These are phyloP conservation scores for Pipra filicauda DNA, from an alignment of 2,113 vertebrate species.

Conservation along the genomic window DNA sequence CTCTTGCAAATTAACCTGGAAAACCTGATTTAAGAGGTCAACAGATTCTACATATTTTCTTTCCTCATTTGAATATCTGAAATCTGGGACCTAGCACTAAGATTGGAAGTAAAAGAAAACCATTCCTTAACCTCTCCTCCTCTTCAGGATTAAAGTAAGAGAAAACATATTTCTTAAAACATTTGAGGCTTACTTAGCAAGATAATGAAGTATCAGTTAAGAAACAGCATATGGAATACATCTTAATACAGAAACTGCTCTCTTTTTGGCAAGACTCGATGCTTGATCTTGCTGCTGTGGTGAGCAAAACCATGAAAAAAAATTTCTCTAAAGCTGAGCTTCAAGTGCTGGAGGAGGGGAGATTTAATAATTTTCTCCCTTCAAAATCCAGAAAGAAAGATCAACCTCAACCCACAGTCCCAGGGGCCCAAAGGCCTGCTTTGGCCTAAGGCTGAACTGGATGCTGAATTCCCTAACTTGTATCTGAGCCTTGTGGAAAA, in stretches of 20 bases:
- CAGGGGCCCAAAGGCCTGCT: background rate
- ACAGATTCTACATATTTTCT: background rate
- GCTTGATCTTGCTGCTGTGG: background rate
- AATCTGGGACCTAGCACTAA: background rate
- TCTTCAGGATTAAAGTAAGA: background rate
- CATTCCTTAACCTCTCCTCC: background rate
- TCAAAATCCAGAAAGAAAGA: background rate
- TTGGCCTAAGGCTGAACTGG: background rate
- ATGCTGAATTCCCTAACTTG: background rate
- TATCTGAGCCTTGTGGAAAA: background rate
- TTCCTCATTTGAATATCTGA: background rate
- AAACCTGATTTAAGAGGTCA: background rate
- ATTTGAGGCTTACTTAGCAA: background rate
- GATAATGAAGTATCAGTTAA: background rate
- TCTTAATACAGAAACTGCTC: background rate
- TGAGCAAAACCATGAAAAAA: background rate
- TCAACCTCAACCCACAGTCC: background rate
- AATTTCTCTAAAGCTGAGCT: background rate
- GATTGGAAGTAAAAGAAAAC: background rate
- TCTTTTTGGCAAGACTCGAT: rapidly evolving
- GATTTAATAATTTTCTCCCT: background rate
- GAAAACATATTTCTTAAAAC: background rate
- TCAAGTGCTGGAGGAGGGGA: background rate
- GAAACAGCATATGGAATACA: background rate
- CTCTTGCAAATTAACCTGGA: background rate